Percentiles rank a stretch among this genome's conserved stretches.
These are phyloP conservation scores for Anneissia japonica DNA, from an alignment of 35 echinoderm and acorn worm genomes.

Conservation along the genomic window DNA sequence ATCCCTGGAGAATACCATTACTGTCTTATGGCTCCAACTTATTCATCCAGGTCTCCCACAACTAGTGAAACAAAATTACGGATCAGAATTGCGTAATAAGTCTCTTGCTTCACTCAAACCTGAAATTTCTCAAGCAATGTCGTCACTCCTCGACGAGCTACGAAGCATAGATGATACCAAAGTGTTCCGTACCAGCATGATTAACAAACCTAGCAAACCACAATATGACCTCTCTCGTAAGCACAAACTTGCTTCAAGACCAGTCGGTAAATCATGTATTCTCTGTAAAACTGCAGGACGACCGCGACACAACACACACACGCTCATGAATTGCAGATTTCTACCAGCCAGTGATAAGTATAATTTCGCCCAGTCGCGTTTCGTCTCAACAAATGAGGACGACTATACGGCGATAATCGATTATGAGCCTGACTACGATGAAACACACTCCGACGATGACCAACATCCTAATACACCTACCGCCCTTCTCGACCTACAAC, in stretches of 20 bases:
- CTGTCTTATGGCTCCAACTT: not conserved
- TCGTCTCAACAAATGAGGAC: not conserved
- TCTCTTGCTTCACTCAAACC: slow-evolving; percentile 9
- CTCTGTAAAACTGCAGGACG: not conserved
- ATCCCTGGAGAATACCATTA: slow-evolving; percentile 4
- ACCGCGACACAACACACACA: not conserved
- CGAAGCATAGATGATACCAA: not conserved
- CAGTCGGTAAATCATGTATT: not conserved
- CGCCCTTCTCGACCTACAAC: not conserved
- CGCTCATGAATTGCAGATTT: not conserved
- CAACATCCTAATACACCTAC: not conserved
- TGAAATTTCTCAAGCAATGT: not conserved
- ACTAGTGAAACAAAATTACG: slow-evolving; percentile 14
- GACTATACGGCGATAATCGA: not conserved
- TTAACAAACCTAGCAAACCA: not conserved
- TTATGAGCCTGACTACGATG: not conserved
- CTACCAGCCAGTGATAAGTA: not conserved
- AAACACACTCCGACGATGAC: not conserved
- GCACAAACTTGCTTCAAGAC: not conserved
- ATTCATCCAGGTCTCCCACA: not conserved
- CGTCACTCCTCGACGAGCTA: slow-evolving; percentile 12
- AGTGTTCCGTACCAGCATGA: not conserved
- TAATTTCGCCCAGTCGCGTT: not conserved
- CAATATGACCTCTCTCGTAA: not conserved
- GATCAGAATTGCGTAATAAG: slow-evolving; percentile 19